These are phyloP conservation scores for Rhabdomys pumilio DNA, from an alignment of 2,797 vertebrate genomes.

Conservation along the genomic window DNA sequence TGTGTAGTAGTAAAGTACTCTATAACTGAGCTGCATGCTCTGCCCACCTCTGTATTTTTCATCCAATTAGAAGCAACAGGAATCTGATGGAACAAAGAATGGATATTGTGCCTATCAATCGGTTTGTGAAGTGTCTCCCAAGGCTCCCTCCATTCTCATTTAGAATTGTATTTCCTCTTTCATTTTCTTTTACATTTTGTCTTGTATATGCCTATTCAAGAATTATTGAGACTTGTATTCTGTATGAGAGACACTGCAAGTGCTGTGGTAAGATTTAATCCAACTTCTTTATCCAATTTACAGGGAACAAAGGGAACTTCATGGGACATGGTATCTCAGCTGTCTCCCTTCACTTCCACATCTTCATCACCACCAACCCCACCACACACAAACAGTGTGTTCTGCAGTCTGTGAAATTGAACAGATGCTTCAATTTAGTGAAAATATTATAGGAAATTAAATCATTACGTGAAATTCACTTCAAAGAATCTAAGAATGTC, in stretches of 20 bases:
- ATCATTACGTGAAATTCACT: conserved; percentile 61
- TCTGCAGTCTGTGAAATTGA: background rate
- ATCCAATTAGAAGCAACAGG: conserved; percentile 30
- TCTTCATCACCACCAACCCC: no score
- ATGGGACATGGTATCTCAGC: background rate
- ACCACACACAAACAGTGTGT: background rate
- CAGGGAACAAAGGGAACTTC: background rate
- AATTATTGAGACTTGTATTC: background rate
- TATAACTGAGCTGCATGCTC: background rate
- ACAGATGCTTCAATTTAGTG: conserved; percentile 50
- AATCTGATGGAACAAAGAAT: background rate
- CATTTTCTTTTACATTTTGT: background rate
- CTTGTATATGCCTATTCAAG: background rate
- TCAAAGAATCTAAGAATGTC: conserved; percentile 27
- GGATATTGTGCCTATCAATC: background rate
- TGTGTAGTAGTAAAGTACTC: background rate
- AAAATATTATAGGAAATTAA: conserved; percentile 66
- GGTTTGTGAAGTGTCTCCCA: background rate
- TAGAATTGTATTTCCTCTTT: conserved; percentile 22
- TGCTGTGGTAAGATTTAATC: background rate
- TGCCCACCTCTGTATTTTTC: conserved; percentile 28
- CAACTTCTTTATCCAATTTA: background rate
- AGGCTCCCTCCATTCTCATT: background rate
- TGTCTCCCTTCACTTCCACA: background rate
- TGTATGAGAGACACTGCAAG: background rate